These are phyloP conservation scores for Cryptus viduatorius DNA, from an alignment of 2,888 invertebrate genomes.

Conservation along the genomic window DNA sequence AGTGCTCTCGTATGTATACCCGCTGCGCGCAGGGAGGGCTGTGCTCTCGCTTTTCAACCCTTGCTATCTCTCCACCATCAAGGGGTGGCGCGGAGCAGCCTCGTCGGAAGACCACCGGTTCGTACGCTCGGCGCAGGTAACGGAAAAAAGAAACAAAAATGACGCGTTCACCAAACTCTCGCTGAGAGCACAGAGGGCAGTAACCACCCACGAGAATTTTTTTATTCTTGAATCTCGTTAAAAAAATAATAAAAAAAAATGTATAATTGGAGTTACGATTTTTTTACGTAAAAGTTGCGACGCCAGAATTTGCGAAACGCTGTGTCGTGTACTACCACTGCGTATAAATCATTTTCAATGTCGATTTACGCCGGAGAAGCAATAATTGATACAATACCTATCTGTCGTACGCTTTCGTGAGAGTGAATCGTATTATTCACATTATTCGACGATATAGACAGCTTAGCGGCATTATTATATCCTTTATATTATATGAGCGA, in stretches of 20 bases:
- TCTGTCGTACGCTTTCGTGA: not conserved
- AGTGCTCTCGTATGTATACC: conserved; percentile 32
- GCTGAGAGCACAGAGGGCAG: conserved; percentile 20
- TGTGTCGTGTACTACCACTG: not conserved
- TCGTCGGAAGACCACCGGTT: conserved; percentile 63
- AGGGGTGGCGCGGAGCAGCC: conserved; percentile 64
- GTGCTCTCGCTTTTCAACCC: conserved; percentile 81
- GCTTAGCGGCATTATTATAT: conserved; percentile 9
- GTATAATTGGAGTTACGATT: not conserved
- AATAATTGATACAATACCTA: not conserved
- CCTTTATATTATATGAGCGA: conserved; percentile 12
- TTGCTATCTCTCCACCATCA: conserved; percentile 82
- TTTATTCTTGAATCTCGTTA: not conserved
- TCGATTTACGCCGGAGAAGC: not conserved
- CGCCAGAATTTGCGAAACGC: not conserved
- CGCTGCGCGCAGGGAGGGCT: conserved; percentile 61
- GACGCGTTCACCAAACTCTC: conserved; percentile 60
- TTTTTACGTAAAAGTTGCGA: not conserved
- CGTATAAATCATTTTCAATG: not conserved
- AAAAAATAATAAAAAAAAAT: not conserved
- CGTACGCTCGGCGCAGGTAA: conserved; percentile 68
- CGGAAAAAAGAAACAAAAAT: conserved; percentile 37
- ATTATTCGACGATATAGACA: not conserved
- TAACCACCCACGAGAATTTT: conserved; percentile 63
- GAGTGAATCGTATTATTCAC: not conserved